Conservation (phyloP, 1,140 invertebrate species). For the Drosophila auraria region DNA sequence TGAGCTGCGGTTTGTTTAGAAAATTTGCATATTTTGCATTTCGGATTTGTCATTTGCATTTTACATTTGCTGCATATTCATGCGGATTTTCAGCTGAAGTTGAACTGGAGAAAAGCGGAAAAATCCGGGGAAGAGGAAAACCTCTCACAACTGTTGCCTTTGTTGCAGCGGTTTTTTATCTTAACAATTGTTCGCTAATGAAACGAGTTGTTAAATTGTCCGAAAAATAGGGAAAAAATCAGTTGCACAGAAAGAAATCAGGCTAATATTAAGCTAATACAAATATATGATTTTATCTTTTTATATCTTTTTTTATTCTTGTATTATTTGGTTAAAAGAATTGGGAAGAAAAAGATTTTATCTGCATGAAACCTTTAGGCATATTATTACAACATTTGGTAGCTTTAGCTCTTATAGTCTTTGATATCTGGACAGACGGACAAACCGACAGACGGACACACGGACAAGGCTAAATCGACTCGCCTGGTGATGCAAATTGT, state of each 20-base stretch:
- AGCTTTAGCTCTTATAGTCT: too few species aligned
- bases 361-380: too few species aligned
- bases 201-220: slow-evolving; percentile 33
- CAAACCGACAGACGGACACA: too few species aligned
- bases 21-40: slow-evolving; percentile 51
- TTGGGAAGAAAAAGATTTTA: too few species aligned
- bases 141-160: slow-evolving; percentile 32
- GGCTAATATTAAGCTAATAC: too few species aligned
- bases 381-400: too few species aligned
- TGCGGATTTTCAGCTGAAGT: slow-evolving; percentile 29
- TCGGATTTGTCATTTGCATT: slow-evolving; percentile 40
- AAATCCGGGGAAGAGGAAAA: neutral
- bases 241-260: neutral
- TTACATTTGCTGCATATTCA: slow-evolving; percentile 59
- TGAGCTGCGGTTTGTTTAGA: slow-evolving; percentile 24
- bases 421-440: too few species aligned
- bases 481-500: too few species aligned
- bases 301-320: too few species aligned
- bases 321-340: too few species aligned
- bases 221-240: neutral
- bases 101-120: slow-evolving; percentile 38
- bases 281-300: too few species aligned
- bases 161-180: slow-evolving; percentile 30
- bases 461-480: too few species aligned
- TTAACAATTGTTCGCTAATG: slow-evolving; percentile 51